Conservation (phyloP, 2,113 vertebrate species). For the Lophius piscatorius region DNA sequence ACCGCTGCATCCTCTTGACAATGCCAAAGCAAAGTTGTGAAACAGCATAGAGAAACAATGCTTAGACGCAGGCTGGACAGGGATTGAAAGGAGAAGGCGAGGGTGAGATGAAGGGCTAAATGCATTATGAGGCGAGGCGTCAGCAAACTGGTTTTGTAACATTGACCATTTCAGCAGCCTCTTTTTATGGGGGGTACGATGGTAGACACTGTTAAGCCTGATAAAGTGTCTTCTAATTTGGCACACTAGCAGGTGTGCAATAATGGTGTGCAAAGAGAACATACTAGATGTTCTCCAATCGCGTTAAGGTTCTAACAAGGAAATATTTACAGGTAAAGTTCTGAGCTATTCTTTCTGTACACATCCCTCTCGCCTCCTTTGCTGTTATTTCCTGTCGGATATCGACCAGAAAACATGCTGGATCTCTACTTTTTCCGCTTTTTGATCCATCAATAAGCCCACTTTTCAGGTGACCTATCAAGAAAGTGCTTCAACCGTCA, state of each 20-base stretch:
- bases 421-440: background rate
- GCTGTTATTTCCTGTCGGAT: no score
- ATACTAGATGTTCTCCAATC: conserved; percentile 13
- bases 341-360: background rate
- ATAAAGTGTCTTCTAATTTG: conserved; percentile 22
- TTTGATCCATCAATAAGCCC: background rate
- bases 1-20: conserved; percentile 24
- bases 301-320: conserved; percentile 3
- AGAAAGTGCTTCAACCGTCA: background rate
- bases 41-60: conserved; percentile 63
- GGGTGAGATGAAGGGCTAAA: conserved; percentile 52
- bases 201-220: conserved; percentile 6
- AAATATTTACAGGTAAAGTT: conserved; percentile 39
- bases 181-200: conserved; percentile 23
- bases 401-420: conserved; percentile 11
- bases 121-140: conserved; percentile 41
- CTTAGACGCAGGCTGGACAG: conserved; percentile 27
- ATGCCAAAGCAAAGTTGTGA: conserved; percentile 53
- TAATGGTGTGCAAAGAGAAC: conserved; percentile 11
- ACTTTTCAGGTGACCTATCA: background rate
- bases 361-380: conserved; percentile 1
- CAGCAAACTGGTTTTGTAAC: conserved; percentile 27
- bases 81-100: conserved; percentile 56
- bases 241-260: conserved; percentile 5
- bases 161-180: conserved; percentile 25